Conservation (phyloP, 2,888 invertebrate species). For the Drosophila meridiana region DNA sequence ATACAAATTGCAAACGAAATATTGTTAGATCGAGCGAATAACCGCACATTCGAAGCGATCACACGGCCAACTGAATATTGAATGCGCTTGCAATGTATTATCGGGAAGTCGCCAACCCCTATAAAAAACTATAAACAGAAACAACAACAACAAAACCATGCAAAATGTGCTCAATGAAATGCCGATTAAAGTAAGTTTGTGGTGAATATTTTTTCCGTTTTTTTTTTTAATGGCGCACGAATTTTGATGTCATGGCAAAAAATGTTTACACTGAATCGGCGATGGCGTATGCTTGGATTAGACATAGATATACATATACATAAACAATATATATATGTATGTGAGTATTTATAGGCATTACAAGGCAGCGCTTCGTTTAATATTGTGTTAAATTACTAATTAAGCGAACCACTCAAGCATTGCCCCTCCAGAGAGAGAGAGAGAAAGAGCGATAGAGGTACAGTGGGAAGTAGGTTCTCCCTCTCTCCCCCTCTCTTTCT, state of each 20-base stretch:
- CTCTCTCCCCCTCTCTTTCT: constrained; percentile 12
- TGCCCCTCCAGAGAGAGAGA: constrained; percentile 18
- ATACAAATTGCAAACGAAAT: background rate
- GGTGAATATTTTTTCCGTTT: constrained; percentile 34
- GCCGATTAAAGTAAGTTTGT: constrained; percentile 62
- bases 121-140: constrained; percentile 14
- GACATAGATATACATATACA: constrained; percentile 1
- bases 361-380: constrained; percentile 66
- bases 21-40: background rate
- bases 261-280: constrained; percentile 27
- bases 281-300: constrained; percentile 37
- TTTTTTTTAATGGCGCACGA: constrained; percentile 58
- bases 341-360: constrained; percentile 75
- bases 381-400: constrained; percentile 79
- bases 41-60: constrained; percentile 39
- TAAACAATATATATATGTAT: background rate
- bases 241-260: constrained; percentile 73
- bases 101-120: constrained; percentile 37
- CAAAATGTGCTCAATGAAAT: constrained; percentile 59
- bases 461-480: background rate
- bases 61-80: constrained; percentile 59
- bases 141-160: constrained; percentile 28
- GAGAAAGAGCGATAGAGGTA: background rate
- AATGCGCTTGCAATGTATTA: constrained; percentile 45
- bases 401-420: constrained; percentile 68